These are phyloP conservation scores for Atherinosoma microstoma DNA, from an alignment of 2,797 vertebrate genomes.

Conservation along the genomic window DNA sequence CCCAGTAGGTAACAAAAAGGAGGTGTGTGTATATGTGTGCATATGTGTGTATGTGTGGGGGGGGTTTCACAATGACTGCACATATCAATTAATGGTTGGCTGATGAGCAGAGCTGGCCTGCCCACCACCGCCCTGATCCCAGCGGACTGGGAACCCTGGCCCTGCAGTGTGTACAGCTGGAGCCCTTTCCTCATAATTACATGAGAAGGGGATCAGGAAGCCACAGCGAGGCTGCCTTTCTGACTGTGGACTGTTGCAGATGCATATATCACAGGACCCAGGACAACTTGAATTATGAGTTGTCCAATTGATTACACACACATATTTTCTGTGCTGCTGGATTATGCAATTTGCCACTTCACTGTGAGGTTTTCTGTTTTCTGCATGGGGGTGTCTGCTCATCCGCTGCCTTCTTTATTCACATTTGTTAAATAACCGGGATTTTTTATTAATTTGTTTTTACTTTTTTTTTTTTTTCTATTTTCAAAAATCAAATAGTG, in stretches of 20 bases:
- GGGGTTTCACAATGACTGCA: conserved; percentile 77
- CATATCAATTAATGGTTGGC: conserved; percentile 86
- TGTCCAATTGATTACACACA: conserved; percentile 39
- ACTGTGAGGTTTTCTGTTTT: background rate
- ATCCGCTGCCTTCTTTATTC: background rate
- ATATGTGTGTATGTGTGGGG: conserved; percentile 7
- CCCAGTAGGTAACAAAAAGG: conserved; percentile 61
- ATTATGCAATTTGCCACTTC: conserved; percentile 36
- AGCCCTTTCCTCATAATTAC: conserved; percentile 84
- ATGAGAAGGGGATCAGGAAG: conserved; percentile 74
- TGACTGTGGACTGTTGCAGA: conserved; percentile 45
- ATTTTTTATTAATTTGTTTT: conserved; percentile 12
- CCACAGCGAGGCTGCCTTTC: conserved; percentile 72
- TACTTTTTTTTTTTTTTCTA: background rate
- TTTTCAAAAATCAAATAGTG: conserved; percentile 39
- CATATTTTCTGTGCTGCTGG: conserved; percentile 21
- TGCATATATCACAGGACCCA: conserved; percentile 23
- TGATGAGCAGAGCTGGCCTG: conserved; percentile 74
- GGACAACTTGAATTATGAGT: conserved; percentile 29
- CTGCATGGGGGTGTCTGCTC: conserved; percentile 10
- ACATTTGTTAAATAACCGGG: conserved; percentile 6
- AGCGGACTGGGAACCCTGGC: conserved; percentile 71
- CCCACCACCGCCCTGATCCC: conserved; percentile 74
- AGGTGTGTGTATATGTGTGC: conserved; percentile 3
- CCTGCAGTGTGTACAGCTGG: conserved; percentile 79